These are phyloP conservation scores for Gulo gulo DNA, from an alignment of 2,113 vertebrate genomes.

Conservation along the genomic window DNA sequence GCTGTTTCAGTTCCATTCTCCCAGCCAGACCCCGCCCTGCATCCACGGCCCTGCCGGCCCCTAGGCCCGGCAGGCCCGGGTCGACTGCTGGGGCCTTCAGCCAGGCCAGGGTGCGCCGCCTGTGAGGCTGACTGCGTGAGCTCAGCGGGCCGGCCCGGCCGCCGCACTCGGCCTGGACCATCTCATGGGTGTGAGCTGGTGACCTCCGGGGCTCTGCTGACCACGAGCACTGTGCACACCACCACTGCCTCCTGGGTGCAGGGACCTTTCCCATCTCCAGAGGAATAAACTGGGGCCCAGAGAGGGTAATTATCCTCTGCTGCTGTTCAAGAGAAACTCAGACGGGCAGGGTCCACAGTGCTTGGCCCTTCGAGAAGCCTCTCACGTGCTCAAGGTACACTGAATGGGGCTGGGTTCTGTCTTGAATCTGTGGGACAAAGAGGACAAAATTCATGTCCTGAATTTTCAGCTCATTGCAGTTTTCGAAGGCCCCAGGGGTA, in stretches of 20 bases:
- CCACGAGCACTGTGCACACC: fast-evolving
- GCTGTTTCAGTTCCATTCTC: no score
- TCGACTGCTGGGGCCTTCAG: not conserved
- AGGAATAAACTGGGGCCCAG: not conserved
- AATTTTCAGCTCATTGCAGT: not conserved
- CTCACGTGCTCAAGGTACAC: not conserved
- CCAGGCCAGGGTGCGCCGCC: not conserved
- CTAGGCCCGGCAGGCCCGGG: fast-evolving
- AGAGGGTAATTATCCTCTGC: not conserved
- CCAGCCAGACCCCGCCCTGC: not conserved
- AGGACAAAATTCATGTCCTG: no score
- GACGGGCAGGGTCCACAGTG: not conserved
- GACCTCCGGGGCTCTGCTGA: not conserved
- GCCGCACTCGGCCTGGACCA: not conserved
- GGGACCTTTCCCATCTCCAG: not conserved
- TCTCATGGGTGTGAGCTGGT: not conserved
- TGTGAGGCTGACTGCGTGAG: no score
- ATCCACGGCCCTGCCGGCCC: not conserved
- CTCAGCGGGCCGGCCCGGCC: not conserved
- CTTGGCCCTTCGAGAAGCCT: not conserved
- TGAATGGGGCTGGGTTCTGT: not conserved
- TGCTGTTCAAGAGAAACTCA: not conserved
- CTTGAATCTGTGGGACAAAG: not conserved
- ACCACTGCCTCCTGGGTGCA: fast-evolving
- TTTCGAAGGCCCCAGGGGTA: not conserved